Evolutionary conservation across 2,888 invertebrate genomes (phyloP), one percentile per base, ranked within the genome.

Genomic region (Ormyrus labotus): DNA sequence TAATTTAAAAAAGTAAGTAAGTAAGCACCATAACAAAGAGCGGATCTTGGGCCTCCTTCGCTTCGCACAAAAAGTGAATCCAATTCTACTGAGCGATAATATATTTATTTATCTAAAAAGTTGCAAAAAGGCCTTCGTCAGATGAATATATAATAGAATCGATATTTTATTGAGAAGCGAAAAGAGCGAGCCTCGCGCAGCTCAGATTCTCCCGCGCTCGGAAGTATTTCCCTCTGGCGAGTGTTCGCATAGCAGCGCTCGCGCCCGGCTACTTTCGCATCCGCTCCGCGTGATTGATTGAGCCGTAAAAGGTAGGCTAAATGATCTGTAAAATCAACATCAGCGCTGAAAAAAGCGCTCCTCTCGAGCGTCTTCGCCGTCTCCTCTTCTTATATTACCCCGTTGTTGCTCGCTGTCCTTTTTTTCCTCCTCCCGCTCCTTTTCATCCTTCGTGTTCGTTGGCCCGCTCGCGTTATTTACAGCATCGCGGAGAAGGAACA

Each of bases 221-320:
- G 34, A 34, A 34, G 34, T 34, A 34, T 34, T 34, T 34, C 34
- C 34, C 34, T 34, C 34, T 34, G 34, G 34, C 34, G 34, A 34
- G 34, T 4, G 34, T 34, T 34, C 4, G 34, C 34, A 4, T 4
- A 34, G 34, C 34, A 34, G 34, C 4, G 34, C 34, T 34, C 34
- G 34, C n/a, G 51, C 48, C 58, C 71, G 67, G 72, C 76, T 48
- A 79, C 81, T 75, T 75, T 78, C 75, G 80, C 69, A 64, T 64
- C 63, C 75, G 70, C 55, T 78, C 11, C 71, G 60, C 73, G 82
- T 83, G 80, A 82, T 83, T 80, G 82, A 83, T 83, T 82, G 82
- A 82, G 83, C 75, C 81, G 67, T 79, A 81, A 82, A 78, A 58
- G 77, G 70, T 61, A 34, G 68, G 72, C 74, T 68, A 81, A 83